phyloP scores from a whole-genome alignment of 1,140 invertebrate species.

The Plectrocnemia conspersa region DNA sequence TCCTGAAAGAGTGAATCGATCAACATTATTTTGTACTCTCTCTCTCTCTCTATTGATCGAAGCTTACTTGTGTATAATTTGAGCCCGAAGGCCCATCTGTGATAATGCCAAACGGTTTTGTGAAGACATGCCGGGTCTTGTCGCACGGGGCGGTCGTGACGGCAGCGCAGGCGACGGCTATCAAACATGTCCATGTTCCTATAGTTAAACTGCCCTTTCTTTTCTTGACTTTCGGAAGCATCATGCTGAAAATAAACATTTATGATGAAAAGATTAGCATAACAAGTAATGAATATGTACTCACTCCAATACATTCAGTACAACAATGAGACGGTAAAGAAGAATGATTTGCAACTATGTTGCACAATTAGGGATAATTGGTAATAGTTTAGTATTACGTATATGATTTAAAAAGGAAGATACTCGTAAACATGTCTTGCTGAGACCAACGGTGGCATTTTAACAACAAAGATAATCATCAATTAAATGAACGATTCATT shows the following conservation, averaged over 20 bases:
- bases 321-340: too few species aligned
- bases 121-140: conserved; percentile 74
- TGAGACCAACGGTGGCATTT: too few species aligned
- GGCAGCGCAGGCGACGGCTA: conserved; percentile 24
- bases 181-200: conserved; percentile 25
- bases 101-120: conserved; percentile 76
- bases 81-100: conserved; percentile 80
- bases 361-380: too few species aligned
- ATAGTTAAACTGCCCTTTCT: conserved; percentile 26
- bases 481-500: too few species aligned
- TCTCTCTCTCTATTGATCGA: not conserved
- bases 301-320: not conserved
- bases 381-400: too few species aligned
- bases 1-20: conserved; percentile 50
- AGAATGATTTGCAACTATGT: too few species aligned
- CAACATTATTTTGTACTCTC: not conserved
- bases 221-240: conserved; percentile 26
- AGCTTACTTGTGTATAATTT: conserved; percentile 74
- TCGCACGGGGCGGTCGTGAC: conserved; percentile 58
- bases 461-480: too few species aligned
- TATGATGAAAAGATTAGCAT: conserved; percentile 3
- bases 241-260: conserved; percentile 22
- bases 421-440: too few species aligned
- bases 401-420: too few species aligned
- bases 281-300: not conserved